Percentiles rank a stretch among this genome's conserved stretches.
Evolutionary conservation across 1,140 invertebrate species (phyloP).

Genomic region (Glossosoma conforme): DNA sequence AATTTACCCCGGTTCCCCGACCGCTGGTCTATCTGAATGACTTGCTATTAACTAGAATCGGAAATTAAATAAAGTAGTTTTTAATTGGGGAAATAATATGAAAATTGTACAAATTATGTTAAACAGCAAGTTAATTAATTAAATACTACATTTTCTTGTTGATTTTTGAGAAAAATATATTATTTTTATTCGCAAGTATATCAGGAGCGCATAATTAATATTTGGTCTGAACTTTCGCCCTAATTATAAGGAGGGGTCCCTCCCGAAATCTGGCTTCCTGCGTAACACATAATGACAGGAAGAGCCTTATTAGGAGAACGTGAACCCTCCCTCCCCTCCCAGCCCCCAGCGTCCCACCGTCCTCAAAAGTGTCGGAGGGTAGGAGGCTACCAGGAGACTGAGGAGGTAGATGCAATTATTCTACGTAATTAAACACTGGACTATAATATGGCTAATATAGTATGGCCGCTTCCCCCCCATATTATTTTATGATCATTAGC

Average conservation of each 20-base stretch:
- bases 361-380: constrained; percentile 10
- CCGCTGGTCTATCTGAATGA: too few species aligned
- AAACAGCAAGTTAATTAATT: background rate
- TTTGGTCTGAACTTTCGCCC: too few species aligned
- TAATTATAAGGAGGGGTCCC: too few species aligned
- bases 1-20: too few species aligned
- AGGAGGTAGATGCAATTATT: constrained; percentile 26
- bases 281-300: constrained; percentile 29
- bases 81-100: too few species aligned
- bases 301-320: constrained; percentile 29
- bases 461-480: too few species aligned
- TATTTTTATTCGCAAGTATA: too few species aligned
- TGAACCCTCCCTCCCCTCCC: constrained; percentile 24
- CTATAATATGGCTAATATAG: too few species aligned
- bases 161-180: too few species aligned
- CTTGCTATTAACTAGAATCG: too few species aligned
- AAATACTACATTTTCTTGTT: background rate
- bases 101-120: background rate
- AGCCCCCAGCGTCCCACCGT: constrained; percentile 9
- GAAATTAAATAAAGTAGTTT: background rate
- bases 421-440: constrained; percentile 29
- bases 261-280: constrained; percentile 25
- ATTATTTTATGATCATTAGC: too few species aligned
- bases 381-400: background rate
- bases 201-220: too few species aligned